Evolutionary conservation across 2,113 vertebrate species (phyloP).

Genomic region (Eulemur rufifrons): DNA sequence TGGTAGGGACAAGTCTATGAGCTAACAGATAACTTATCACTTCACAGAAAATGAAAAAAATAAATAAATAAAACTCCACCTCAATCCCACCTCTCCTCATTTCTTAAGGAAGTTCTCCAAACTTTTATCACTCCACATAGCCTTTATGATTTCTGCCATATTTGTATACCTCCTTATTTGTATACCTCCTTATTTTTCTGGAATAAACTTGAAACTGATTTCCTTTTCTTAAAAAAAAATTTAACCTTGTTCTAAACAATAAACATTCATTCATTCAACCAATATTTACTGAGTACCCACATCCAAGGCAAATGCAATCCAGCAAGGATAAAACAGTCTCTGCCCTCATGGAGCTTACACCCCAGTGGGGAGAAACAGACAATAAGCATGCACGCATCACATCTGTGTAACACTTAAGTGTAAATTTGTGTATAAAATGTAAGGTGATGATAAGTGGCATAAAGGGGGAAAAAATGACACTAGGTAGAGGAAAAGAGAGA

Average conservation of each 20-base stretch:
- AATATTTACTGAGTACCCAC: slow-evolving; percentile 8
- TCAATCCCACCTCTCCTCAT: neutral
- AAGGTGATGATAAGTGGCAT: neutral
- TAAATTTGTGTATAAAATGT: neutral
- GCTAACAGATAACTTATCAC: slow-evolving; percentile 18
- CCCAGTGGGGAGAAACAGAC: neutral
- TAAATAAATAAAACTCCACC: neutral
- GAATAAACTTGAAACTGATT: slow-evolving; percentile 31
- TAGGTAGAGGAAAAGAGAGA: neutral
- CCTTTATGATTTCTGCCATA: neutral
- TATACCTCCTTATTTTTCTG: slow-evolving; percentile 27
- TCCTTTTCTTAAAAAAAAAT: neutral
- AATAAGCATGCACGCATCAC: neutral
- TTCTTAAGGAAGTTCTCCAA: slow-evolving; percentile 24
- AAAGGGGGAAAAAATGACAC: neutral
- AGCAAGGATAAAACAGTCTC: neutral
- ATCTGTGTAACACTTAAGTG: neutral
- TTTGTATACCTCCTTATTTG: neutral
- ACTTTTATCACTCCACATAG: neutral
- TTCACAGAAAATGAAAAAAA: slow-evolving; percentile 18
- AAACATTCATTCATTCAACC: neutral
- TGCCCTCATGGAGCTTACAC: neutral
- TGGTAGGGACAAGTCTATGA: neutral
- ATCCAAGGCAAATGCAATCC: neutral
- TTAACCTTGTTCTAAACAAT: slow-evolving; percentile 1